Evolutionary conservation across 2,113 vertebrate species (phyloP).

Genomic region (Gobio gobio): DNA sequence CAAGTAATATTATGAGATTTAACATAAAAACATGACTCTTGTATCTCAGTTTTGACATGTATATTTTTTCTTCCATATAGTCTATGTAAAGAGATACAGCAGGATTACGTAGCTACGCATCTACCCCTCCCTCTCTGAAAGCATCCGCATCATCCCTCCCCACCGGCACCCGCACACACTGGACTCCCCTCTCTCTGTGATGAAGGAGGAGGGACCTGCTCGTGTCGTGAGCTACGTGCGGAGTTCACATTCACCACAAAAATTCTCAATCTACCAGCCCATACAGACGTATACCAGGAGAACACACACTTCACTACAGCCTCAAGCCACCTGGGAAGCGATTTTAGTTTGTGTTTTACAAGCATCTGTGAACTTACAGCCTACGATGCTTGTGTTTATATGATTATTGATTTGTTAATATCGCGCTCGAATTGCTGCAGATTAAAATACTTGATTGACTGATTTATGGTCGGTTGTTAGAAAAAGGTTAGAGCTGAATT

Average conservation of each 20-base stretch:
- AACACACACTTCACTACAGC: neutral
- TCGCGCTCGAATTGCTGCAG: neutral
- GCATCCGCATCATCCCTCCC: slow-evolving; percentile 29
- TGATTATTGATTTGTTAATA: neutral
- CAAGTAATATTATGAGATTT: too few species aligned
- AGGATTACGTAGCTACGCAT: neutral
- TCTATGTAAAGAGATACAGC: neutral
- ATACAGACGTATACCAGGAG: neutral
- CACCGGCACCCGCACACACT: neutral
- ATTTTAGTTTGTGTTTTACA: neutral
- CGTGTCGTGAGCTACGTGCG: slow-evolving; percentile 59
- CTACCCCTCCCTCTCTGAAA: slow-evolving; percentile 13
- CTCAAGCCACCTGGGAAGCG: neutral
- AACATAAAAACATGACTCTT: too few species aligned
- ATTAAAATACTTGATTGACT: neutral
- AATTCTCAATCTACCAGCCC: slow-evolving; percentile 8
- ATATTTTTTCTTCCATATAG: neutral
- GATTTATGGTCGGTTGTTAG: neutral
- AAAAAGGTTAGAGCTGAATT: neutral
- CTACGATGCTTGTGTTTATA: slow-evolving; percentile 23
- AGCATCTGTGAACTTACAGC: neutral
- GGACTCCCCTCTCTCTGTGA: neutral
- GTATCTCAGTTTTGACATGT: too few species aligned
- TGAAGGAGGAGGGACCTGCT: slow-evolving; percentile 49
- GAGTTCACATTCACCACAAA: slow-evolving; percentile 24